Percentiles rank a stretch among this genome's conserved stretches.
These are phyloP conservation scores for Cylindroiulus punctatus DNA, from an alignment of 2,888 invertebrate genomes.

Conservation along the genomic window DNA sequence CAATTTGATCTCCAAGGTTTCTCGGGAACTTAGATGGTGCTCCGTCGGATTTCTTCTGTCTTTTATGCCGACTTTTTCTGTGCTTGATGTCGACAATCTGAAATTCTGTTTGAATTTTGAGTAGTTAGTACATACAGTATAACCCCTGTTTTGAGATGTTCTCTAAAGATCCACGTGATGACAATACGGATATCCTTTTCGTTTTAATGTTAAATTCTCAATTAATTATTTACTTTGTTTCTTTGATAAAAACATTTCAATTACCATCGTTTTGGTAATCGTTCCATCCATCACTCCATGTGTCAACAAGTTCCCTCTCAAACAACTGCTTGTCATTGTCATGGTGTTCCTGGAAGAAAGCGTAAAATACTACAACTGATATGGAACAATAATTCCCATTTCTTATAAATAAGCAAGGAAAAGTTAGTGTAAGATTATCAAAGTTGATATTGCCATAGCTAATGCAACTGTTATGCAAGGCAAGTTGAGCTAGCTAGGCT, in stretches of 20 bases:
- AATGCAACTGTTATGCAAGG: too few species aligned
- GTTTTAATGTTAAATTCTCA: too few species aligned
- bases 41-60: conserved; percentile 19
- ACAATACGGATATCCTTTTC: too few species aligned
- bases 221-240: too few species aligned
- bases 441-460: not conserved
- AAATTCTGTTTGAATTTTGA: not conserved
- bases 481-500: too few species aligned
- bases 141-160: not conserved
- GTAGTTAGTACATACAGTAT: not conserved
- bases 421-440: not conserved
- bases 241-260: not conserved
- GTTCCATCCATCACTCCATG: not conserved
- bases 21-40: not conserved
- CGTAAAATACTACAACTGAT: not conserved
- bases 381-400: not conserved
- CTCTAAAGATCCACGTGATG: not conserved
- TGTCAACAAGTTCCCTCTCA: not conserved
- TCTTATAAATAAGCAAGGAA: not conserved
- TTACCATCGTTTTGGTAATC: conserved; percentile 9
- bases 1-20: not conserved
- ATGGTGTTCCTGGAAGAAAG: not conserved
- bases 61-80: conserved; percentile 11
- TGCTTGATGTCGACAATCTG: conserved; percentile 20
- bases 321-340: not conserved